A percentile compares a stretch with the other conserved stretches of the same genome.
phyloP scores from a whole-genome alignment of 2,888 invertebrate genomes.

The Branchellion lobata region DNA sequence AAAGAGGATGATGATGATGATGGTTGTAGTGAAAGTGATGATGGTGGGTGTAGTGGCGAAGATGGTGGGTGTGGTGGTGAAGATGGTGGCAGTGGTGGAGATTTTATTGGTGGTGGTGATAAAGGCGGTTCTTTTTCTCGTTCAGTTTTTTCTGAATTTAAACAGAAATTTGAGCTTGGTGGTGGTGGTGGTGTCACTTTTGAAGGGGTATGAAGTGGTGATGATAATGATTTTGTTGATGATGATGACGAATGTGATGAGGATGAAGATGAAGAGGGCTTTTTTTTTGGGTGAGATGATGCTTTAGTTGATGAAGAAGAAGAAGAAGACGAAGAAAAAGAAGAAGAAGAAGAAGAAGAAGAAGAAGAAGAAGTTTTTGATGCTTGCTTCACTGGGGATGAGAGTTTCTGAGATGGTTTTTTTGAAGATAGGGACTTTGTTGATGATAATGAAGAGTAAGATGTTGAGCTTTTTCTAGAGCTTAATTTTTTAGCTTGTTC shows the following conservation, averaged over 20 bases:
- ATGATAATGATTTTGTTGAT: conserved; percentile 3
- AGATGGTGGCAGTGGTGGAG: neutral
- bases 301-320: neutral
- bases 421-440: too few species aligned
- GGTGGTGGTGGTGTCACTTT: neutral
- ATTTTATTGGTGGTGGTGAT: too few species aligned
- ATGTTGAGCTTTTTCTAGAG: too few species aligned
- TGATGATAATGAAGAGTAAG: too few species aligned
- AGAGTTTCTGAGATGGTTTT: neutral
- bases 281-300: neutral
- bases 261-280: neutral
- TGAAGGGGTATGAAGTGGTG: neutral
- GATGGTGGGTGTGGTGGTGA: neutral
- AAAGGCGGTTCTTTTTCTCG: neutral
- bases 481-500: too few species aligned
- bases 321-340: neutral
- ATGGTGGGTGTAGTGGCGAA: too few species aligned
- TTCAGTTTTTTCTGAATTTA: too few species aligned
- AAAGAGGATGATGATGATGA: too few species aligned
- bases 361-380: too few species aligned
- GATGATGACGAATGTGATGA: neutral
- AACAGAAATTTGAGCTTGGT: too few species aligned
- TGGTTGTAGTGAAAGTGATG: too few species aligned
- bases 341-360: neutral
- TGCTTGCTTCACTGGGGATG: too few species aligned